phyloP scores from a whole-genome alignment of 2,888 invertebrate genomes.

The Heteromurus nitidus region DNA sequence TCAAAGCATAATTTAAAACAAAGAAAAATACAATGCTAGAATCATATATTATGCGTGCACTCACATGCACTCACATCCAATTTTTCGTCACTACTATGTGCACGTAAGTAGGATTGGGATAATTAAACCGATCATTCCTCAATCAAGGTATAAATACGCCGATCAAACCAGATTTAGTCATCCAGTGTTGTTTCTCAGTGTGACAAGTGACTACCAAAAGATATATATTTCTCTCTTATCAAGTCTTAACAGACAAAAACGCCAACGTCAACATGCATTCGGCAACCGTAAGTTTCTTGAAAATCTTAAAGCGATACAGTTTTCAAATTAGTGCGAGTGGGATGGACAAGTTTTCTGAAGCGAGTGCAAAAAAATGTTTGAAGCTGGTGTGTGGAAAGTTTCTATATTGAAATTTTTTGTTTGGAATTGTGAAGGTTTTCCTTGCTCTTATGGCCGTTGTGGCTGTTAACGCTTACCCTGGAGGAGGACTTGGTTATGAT shows the following conservation, averaged over 20 bases:
- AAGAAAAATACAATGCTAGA: background rate
- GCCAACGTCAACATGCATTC: slow-evolving; percentile 41
- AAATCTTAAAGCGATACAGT: background rate
- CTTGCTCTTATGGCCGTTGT: slow-evolving; percentile 41
- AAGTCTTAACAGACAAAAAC: slow-evolving; percentile 21
- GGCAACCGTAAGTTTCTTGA: slow-evolving; percentile 50
- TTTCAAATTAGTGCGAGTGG: background rate
- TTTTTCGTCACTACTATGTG: background rate
- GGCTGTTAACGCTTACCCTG: slow-evolving; percentile 30
- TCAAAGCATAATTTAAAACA: slow-evolving; percentile 11
- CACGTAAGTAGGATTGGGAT: background rate
- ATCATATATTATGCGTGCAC: background rate
- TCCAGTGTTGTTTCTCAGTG: slow-evolving; percentile 36
- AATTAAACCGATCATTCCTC: slow-evolving; percentile 37
- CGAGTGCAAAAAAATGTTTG: background rate
- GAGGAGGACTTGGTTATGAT: slow-evolving; percentile 15
- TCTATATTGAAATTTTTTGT: slow-evolving; percentile 7
- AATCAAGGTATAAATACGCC: slow-evolving; percentile 52
- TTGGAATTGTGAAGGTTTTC: slow-evolving; percentile 42
- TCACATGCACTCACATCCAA: background rate
- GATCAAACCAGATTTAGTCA: slow-evolving; percentile 39
- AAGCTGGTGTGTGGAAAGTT: no score
- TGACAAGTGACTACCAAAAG: slow-evolving; percentile 30
- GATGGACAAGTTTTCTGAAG: background rate
- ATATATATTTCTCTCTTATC: background rate